Evolutionary conservation across 2,797 vertebrate species (phyloP).

Genomic region (Mormyrops attenuatus): DNA sequence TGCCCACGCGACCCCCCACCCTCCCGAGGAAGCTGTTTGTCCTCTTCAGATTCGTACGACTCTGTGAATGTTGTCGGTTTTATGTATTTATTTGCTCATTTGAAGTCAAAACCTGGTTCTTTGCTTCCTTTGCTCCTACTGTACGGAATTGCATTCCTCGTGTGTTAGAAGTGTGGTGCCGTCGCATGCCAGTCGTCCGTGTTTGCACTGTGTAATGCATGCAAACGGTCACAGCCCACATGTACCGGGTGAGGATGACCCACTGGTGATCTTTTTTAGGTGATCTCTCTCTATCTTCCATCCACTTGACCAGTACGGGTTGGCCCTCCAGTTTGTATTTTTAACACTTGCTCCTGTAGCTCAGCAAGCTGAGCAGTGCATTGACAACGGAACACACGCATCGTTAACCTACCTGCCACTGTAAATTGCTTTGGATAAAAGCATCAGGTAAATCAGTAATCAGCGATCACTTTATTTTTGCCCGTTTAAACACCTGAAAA

Average conservation of each 20-base stretch:
- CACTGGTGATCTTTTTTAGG: neutral
- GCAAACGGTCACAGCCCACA: neutral
- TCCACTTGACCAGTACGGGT: neutral
- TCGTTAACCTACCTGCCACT: neutral
- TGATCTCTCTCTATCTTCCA: neutral
- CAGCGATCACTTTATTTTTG: neutral
- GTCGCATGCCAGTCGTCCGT: neutral
- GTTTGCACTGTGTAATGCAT: neutral
- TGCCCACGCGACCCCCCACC: neutral
- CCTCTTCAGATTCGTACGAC: neutral
- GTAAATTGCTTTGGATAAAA: neutral
- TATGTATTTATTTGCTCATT: neutral
- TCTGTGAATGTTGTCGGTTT: neutral
- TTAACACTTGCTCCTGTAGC: neutral
- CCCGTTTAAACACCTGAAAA: neutral
- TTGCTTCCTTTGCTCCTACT: neutral
- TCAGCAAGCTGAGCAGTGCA: neutral
- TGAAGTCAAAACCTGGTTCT: neutral
- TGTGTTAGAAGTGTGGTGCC: neutral
- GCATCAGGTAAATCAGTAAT: neutral
- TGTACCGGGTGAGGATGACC: neutral
- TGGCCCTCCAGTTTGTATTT: neutral
- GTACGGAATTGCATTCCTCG: neutral
- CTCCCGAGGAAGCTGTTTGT: neutral
- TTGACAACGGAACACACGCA: neutral